phyloP scores from a whole-genome alignment of 2,888 invertebrate genomes.

The Thalpophila matura region DNA sequence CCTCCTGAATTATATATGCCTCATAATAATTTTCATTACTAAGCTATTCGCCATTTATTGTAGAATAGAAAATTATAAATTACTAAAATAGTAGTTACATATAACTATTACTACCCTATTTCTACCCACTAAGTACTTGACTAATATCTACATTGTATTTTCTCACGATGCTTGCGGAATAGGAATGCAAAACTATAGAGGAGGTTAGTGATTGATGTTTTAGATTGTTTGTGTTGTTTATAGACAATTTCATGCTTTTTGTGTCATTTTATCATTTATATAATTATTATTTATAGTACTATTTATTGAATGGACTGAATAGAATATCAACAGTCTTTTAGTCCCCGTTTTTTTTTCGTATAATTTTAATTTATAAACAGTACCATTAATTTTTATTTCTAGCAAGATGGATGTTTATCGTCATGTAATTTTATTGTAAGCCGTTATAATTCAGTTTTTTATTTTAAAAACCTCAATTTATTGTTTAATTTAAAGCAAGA shows the following conservation, averaged over 20 bases:
- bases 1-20: neutral
- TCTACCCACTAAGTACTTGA: slow-evolving; percentile 17
- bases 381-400: too few relatives aligned
- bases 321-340: too few relatives aligned
- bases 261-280: slow-evolving; percentile 9
- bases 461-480: too few relatives aligned
- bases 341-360: too few relatives aligned
- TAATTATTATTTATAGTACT: neutral
- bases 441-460: too few relatives aligned
- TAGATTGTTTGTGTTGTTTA: slow-evolving; percentile 49
- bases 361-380: too few relatives aligned
- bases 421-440: too few relatives aligned
- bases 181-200: slow-evolving; percentile 89
- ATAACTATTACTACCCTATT: neutral
- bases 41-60: neutral
- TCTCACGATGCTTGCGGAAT: slow-evolving; percentile 79
- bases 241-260: slow-evolving; percentile 12
- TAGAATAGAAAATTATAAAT: slow-evolving; percentile 26
- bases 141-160: slow-evolving; percentile 72
- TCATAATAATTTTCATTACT: neutral
- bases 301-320: too few relatives aligned
- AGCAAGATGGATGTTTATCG: too few relatives aligned
- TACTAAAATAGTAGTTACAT: slow-evolving; percentile 15
- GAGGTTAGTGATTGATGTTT: slow-evolving; percentile 82
- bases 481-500: too few relatives aligned